These are phyloP conservation scores for Suncus etruscus DNA, from an alignment of 2,113 vertebrate species.

Conservation along the genomic window DNA sequence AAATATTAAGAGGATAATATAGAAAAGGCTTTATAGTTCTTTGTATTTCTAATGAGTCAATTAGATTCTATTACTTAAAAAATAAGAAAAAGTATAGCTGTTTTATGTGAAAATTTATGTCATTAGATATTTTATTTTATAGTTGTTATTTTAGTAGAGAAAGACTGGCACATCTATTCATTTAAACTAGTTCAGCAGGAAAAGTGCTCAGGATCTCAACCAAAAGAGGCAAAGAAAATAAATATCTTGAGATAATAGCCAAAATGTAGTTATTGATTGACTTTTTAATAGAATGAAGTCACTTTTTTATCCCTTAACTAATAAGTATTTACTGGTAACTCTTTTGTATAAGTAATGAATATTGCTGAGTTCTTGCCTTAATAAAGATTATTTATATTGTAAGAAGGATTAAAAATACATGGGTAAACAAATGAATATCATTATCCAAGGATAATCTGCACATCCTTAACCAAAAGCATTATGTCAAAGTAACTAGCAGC, in stretches of 20 bases:
- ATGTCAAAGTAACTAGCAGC: background rate
- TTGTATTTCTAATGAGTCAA: background rate
- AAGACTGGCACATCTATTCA: background rate
- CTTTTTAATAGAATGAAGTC: background rate
- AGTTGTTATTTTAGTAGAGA: background rate
- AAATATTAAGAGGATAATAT: background rate
- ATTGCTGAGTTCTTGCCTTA: background rate
- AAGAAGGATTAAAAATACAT: background rate
- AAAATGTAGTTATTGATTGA: background rate
- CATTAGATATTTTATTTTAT: constrained; percentile 16
- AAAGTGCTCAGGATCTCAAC: background rate
- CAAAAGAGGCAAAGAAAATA: background rate
- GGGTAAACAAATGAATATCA: background rate
- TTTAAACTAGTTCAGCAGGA: constrained; percentile 13
- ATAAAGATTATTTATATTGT: background rate
- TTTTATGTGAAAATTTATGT: background rate
- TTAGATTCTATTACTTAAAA: background rate
- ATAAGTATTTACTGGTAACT: constrained; percentile 13
- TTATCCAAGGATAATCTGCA: background rate
- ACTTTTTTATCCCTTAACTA: constrained; percentile 3
- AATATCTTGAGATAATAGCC: background rate
- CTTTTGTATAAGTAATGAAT: background rate
- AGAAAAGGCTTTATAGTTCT: background rate
- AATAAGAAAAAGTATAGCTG: constrained; percentile 11
- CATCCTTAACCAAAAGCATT: background rate